These are phyloP conservation scores for Amphiduros pacificus DNA, from an alignment of 2,888 invertebrate genomes.

Conservation along the genomic window DNA sequence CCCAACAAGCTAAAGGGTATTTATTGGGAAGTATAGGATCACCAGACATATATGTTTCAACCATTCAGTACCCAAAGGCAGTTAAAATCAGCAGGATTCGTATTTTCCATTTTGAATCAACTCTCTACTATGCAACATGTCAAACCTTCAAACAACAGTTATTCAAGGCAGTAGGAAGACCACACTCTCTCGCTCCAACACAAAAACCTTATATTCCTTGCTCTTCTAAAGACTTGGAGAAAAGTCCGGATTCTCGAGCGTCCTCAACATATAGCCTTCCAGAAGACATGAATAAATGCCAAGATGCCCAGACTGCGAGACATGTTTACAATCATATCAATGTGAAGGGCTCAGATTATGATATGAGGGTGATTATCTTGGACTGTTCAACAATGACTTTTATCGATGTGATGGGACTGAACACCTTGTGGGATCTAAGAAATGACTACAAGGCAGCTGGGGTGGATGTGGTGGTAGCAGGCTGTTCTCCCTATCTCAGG, in stretches of 20 bases:
- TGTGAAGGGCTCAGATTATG: no score
- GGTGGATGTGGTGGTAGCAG: slow-evolving; percentile 36
- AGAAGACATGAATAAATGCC: not conserved
- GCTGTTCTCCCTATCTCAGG: slow-evolving; percentile 34
- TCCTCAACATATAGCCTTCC: no score
- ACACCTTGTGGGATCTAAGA: slow-evolving; percentile 36
- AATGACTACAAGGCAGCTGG: slow-evolving; percentile 33
- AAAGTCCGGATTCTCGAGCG: no score
- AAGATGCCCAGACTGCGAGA: not conserved
- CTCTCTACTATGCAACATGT: slow-evolving; percentile 53
- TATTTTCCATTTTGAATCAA: slow-evolving; percentile 52
- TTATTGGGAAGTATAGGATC: slow-evolving; percentile 37
- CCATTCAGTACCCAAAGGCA: not conserved
- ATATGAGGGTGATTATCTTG: slow-evolving; percentile 40
- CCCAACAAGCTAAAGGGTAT: slow-evolving; percentile 46
- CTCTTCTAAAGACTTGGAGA: no score
- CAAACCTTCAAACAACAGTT: slow-evolving; percentile 46
- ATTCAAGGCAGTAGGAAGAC: not conserved
- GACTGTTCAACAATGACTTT: slow-evolving; percentile 49
- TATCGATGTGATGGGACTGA: slow-evolving; percentile 45
- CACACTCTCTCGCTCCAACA: not conserved
- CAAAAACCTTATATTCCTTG: no score
- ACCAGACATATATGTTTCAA: slow-evolving; percentile 2
- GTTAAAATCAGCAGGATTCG: slow-evolving; percentile 36
- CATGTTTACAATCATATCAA: no score